Percentiles rank a stretch among this genome's conserved stretches.
phyloP scores from a whole-genome alignment of 2,113 vertebrate genomes.

The Probosciger aterrimus region DNA sequence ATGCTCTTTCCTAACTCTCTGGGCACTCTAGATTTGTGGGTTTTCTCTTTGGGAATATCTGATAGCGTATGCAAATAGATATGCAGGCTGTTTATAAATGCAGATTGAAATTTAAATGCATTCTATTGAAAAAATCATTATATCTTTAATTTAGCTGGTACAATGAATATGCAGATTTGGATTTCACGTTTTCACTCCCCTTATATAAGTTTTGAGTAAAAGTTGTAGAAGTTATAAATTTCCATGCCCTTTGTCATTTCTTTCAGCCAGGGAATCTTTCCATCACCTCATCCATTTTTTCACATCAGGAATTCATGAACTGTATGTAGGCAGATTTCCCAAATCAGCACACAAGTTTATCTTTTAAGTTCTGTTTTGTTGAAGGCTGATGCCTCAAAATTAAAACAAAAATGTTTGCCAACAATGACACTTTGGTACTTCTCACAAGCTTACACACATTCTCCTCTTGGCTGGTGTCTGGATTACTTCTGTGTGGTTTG shows the following conservation, averaged over 20 bases:
- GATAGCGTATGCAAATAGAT: neutral
- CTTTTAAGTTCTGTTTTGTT: neutral
- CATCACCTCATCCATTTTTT: neutral
- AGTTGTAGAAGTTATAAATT: neutral
- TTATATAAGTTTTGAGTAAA: accelerated
- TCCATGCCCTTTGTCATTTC: neutral
- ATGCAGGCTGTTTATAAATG: neutral
- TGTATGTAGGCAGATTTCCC: neutral
- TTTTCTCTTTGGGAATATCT: neutral
- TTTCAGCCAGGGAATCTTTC: neutral
- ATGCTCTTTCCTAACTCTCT: neutral
- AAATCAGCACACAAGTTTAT: neutral
- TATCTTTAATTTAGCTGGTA: neutral
- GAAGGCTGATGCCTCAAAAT: neutral
- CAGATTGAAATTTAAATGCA: neutral
- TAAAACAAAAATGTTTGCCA: neutral
- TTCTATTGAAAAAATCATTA: neutral
- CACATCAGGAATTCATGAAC: neutral
- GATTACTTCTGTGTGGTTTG: neutral
- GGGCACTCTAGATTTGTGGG: neutral
- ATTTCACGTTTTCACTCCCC: neutral
- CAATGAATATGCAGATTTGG: neutral
- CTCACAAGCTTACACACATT: neutral
- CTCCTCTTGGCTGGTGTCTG: neutral
- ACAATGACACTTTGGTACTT: neutral